A percentile compares a stretch with the other conserved stretches of the same genome.
Evolutionary conservation across 2,797 vertebrate genomes (phyloP).

Genomic region (Sebastes umbrosus): DNA sequence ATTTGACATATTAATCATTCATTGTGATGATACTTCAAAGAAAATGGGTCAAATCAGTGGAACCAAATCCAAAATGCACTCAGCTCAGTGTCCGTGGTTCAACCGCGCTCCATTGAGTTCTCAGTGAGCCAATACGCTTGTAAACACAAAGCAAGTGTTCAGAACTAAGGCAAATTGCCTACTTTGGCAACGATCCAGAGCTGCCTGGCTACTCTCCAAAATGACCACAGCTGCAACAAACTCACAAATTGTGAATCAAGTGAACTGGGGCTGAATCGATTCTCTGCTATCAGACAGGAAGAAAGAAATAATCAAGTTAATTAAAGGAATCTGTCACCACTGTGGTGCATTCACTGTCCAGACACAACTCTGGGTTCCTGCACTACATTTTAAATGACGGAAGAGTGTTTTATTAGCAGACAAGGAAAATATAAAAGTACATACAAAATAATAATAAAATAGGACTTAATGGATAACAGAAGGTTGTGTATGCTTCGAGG

Average conservation of each 20-base stretch:
- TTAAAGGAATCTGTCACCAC: constrained; percentile 46
- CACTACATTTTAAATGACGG: background rate
- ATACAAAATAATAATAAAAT: background rate
- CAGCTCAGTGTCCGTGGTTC: background rate
- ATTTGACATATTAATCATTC: background rate
- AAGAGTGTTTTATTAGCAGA: background rate
- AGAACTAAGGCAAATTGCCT: constrained; percentile 42
- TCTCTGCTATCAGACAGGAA: constrained; percentile 38
- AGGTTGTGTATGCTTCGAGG: background rate
- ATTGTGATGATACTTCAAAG: background rate
- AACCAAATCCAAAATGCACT: background rate
- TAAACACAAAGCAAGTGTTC: constrained; percentile 60
- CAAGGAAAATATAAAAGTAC: background rate
- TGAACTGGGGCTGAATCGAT: constrained; percentile 54
- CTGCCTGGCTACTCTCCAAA: constrained; percentile 50
- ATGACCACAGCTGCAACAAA: constrained; percentile 57
- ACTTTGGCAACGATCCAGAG: constrained; percentile 41
- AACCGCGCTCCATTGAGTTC: background rate
- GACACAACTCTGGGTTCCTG: background rate
- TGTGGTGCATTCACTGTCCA: background rate
- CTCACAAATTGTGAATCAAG: constrained; percentile 54
- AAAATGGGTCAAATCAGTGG: background rate
- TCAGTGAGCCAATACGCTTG: constrained; percentile 30
- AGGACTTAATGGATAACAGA: background rate
- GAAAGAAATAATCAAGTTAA: constrained; percentile 36